A percentile compares a stretch with the other conserved stretches of the same genome.
Conservation (phyloP, 2,113 vertebrate genomes). For the Jacana jacana region DNA sequence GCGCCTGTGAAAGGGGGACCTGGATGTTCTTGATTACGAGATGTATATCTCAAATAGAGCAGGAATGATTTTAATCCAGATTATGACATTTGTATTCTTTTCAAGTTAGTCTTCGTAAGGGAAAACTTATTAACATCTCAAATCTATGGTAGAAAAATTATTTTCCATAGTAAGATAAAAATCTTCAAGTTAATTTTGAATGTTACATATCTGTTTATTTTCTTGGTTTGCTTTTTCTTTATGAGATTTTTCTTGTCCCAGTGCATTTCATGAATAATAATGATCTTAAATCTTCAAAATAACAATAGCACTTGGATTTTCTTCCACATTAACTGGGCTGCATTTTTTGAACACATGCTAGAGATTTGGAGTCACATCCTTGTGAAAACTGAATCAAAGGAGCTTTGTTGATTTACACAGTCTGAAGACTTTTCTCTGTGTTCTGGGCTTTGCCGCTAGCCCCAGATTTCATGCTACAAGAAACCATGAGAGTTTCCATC, state of each 20-base stretch:
- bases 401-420: conserved; percentile 52
- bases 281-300: conserved; percentile 11
- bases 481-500: conserved; percentile 15
- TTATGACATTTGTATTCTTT: conserved; percentile 71
- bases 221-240: conserved; percentile 56
- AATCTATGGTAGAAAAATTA: conserved; percentile 46
- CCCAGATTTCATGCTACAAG: conserved; percentile 30
- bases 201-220: conserved; percentile 61
- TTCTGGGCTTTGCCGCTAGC: conserved; percentile 11
- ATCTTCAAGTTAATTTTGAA: conserved; percentile 67
- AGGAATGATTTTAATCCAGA: conserved; percentile 64
- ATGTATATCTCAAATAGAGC: conserved; percentile 49
- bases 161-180: conserved; percentile 50
- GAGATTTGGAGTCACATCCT: conserved; percentile 36
- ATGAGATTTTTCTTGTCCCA: conserved; percentile 39
- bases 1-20: conserved; percentile 35
- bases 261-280: conserved; percentile 34
- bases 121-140: conserved; percentile 45
- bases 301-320: conserved; percentile 32
- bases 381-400: conserved; percentile 57
- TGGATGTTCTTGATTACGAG: conserved; percentile 45
- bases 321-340: conserved; percentile 37
- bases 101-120: conserved; percentile 44
- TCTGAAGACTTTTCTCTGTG: conserved; percentile 48
- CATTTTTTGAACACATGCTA: conserved; percentile 41